Evolutionary conservation across 2,888 invertebrate species (phyloP).

Genomic region (Cistogaster globosa): DNA sequence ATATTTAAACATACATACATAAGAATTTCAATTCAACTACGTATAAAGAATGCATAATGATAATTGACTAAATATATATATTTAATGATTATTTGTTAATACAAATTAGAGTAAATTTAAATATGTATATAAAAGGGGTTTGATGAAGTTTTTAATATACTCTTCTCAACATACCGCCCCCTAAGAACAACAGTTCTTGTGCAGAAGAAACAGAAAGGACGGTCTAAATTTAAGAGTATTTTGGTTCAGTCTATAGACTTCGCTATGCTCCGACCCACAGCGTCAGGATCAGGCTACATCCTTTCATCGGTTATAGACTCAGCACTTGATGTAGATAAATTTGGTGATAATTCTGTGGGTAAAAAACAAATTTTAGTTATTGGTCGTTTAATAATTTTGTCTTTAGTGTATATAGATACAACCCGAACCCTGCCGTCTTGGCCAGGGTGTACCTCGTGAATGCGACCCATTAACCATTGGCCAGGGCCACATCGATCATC

Average conservation of each 20-base stretch:
- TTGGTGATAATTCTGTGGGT: background rate
- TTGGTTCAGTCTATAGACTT: background rate
- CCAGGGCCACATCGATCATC: slow-evolving; percentile 5
- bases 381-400: slow-evolving; percentile 2
- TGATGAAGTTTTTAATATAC: too few species aligned
- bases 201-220: background rate
- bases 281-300: slow-evolving; percentile 18
- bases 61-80: too few species aligned
- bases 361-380: slow-evolving; percentile 5
- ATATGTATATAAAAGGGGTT: too few species aligned
- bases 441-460: slow-evolving; percentile 2
- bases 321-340: background rate
- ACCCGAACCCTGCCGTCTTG: background rate
- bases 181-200: slow-evolving; percentile 12
- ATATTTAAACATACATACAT: too few species aligned
- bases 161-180: slow-evolving; percentile 2
- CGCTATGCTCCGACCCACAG: slow-evolving; percentile 10
- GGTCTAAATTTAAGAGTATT: background rate
- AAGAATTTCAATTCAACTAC: too few species aligned
- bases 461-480: background rate
- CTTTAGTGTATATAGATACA: background rate
- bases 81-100: too few species aligned
- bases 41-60: too few species aligned
- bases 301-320: background rate
- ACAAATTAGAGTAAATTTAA: too few species aligned